phyloP scores from a whole-genome alignment of 2,113 vertebrate genomes.

The Sceloporus tristichus region DNA sequence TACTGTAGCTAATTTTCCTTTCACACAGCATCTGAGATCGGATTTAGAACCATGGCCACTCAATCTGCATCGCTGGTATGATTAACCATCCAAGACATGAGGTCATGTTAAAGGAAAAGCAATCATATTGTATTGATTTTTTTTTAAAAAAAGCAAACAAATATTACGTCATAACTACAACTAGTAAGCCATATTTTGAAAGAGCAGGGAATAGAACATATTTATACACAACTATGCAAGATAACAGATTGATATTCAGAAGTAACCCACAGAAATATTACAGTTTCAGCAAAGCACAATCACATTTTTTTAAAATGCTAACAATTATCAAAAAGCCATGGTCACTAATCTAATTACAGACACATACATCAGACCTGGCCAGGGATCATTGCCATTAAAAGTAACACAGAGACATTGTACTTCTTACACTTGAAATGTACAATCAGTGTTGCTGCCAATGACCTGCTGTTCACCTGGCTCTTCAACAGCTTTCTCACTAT shows the following conservation, averaged over 20 bases:
- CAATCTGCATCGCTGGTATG: neutral
- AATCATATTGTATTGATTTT: neutral
- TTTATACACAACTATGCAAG: neutral
- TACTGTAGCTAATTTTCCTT: slow-evolving; percentile 50
- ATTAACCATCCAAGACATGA: slow-evolving; percentile 17
- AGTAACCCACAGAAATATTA: neutral
- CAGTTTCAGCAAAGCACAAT: neutral
- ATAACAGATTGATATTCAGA: neutral
- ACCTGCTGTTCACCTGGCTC: neutral
- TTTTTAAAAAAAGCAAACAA: slow-evolving; percentile 13
- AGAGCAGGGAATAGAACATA: slow-evolving; percentile 4
- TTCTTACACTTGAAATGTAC: neutral
- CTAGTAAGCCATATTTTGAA: slow-evolving; percentile 15
- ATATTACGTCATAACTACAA: neutral
- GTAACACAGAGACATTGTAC: neutral
- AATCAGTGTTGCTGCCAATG: neutral
- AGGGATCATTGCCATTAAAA: neutral
- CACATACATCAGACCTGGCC: neutral
- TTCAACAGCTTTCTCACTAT: neutral
- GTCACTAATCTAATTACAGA: neutral
- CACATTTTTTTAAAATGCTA: neutral
- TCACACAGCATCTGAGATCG: slow-evolving; percentile 42
- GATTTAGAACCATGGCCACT: slow-evolving; percentile 34
- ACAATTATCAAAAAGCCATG: neutral
- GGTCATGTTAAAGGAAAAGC: neutral